phyloP scores from a whole-genome alignment of 1,140 invertebrate genomes.

The Zaprionus capensis region DNA sequence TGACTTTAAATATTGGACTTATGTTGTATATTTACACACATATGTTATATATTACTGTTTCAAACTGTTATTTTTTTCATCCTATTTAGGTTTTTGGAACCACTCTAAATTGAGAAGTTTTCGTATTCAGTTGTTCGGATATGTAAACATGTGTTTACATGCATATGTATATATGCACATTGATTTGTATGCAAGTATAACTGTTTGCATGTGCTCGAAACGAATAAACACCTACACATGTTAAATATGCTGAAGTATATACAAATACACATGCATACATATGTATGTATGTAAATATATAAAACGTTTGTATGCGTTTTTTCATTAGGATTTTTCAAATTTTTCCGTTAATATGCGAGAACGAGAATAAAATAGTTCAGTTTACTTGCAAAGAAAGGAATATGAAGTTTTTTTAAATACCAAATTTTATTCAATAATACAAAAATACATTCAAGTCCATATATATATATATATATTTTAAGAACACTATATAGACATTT shows the following conservation, averaged over 20 bases:
- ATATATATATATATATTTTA: neutral
- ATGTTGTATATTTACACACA: too few species aligned
- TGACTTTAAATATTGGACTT: too few species aligned
- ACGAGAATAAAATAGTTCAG: neutral
- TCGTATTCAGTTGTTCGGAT: neutral
- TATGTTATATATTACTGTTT: neutral
- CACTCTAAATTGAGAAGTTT: neutral
- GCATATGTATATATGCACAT: constrained; percentile 1
- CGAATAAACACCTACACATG: neutral
- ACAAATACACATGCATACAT: neutral
- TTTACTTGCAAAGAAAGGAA: neutral
- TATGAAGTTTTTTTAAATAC: neutral
- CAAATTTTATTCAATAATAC: neutral
- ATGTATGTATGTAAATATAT: neutral
- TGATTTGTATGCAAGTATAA: constrained; percentile 1
- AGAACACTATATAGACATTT: neutral
- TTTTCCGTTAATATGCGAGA: neutral
- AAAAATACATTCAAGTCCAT: too few species aligned
- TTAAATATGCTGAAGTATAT: neutral
- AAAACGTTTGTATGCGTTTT: neutral
- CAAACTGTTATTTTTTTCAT: neutral
- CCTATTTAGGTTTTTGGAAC: constrained; percentile 12
- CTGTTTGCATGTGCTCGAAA: neutral
- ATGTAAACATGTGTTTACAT: constrained; percentile 11
- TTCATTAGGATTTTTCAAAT: neutral